phyloP scores from a whole-genome alignment of 2,888 invertebrate genomes.

The Antheraea assamensis region DNA sequence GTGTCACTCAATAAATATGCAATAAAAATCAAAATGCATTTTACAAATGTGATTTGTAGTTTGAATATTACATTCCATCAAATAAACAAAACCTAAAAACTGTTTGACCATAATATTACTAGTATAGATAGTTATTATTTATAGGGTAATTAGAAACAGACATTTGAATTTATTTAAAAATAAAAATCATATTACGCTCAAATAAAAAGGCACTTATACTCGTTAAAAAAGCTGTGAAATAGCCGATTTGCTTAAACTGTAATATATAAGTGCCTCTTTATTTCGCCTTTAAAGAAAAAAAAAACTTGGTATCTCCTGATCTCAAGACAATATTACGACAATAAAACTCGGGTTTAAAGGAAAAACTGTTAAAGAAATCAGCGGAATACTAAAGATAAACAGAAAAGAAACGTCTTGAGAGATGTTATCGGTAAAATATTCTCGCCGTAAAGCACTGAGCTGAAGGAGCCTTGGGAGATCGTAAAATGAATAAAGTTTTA shows the following conservation, averaged over 20 bases:
- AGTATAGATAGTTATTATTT: too few relatives aligned
- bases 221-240: not conserved
- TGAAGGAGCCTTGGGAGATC: constrained; percentile 46
- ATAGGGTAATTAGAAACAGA: too few relatives aligned
- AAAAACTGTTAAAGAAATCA: constrained; percentile 73
- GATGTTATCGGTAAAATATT: constrained; percentile 78
- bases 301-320: constrained; percentile 15
- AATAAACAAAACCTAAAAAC: too few relatives aligned
- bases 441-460: constrained; percentile 54
- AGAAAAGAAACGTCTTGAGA: constrained; percentile 68
- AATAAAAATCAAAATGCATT: too few relatives aligned
- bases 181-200: not conserved
- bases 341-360: constrained; percentile 53
- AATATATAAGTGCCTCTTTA: not conserved
- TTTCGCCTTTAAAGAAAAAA: not conserved
- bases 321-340: constrained; percentile 18
- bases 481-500: constrained; percentile 50
- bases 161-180: not conserved
- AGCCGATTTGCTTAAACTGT: not conserved
- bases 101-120: too few relatives aligned
- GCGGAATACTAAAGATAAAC: constrained; percentile 74
- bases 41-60: too few relatives aligned
- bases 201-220: not conserved
- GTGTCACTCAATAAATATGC: too few relatives aligned
- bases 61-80: too few relatives aligned